Evolutionary conservation across 2,888 invertebrate genomes (phyloP).

Genomic region (Anthophora plumipes): DNA sequence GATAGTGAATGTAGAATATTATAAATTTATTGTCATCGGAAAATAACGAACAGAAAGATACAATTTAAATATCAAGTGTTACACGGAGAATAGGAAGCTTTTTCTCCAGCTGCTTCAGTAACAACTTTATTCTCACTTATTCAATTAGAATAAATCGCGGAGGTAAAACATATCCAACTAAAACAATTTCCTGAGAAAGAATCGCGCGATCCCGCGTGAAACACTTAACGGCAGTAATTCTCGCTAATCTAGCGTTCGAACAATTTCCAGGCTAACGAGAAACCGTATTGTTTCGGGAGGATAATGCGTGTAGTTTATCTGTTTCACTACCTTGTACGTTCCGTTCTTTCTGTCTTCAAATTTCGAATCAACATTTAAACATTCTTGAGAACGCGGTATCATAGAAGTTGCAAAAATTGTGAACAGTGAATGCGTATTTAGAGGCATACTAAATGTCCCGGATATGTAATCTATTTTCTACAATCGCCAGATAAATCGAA

Average conservation of each 20-base stretch:
- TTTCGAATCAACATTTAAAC: background rate
- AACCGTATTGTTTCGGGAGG: slow-evolving; percentile 26
- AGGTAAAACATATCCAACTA: background rate
- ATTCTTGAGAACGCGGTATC: too few species aligned
- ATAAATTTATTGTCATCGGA: too few species aligned
- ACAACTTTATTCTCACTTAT: background rate
- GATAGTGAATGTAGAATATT: too few species aligned
- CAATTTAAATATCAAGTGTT: background rate
- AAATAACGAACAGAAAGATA: too few species aligned
- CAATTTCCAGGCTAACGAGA: slow-evolving; percentile 29
- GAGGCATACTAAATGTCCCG: too few species aligned
- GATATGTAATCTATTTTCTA: too few species aligned
- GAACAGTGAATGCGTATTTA: too few species aligned
- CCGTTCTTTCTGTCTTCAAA: background rate
- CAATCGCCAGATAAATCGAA: too few species aligned
- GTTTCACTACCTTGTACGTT: background rate
- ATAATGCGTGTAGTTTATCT: background rate
- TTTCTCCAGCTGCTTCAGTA: background rate
- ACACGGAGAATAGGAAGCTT: background rate
- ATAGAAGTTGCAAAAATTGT: too few species aligned
- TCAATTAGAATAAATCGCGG: background rate
- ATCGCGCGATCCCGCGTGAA: background rate
- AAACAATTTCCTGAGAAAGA: slow-evolving; percentile 27
- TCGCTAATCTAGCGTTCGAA: slow-evolving; percentile 30
- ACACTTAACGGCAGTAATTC: slow-evolving; percentile 12